Conservation (phyloP, 2,113 vertebrate species). For the Holacanthus passer region DNA sequence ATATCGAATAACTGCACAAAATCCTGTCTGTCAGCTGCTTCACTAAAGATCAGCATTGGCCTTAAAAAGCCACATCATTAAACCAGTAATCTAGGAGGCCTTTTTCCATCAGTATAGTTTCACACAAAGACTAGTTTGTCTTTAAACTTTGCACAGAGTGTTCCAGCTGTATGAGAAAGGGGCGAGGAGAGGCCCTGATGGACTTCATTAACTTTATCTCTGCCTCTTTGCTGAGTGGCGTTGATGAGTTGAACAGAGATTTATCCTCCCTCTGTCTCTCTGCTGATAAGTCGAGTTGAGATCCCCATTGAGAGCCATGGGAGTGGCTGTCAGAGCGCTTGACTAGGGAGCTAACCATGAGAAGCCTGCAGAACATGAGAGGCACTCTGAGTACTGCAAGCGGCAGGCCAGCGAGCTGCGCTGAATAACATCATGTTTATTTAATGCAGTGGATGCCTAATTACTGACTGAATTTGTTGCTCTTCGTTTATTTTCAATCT, state of each 20-base stretch:
- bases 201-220: constrained; percentile 70
- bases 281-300: constrained; percentile 67
- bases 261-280: constrained; percentile 47
- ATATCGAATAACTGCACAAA: background rate
- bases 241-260: constrained; percentile 63
- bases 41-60: background rate
- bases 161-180: constrained; percentile 28
- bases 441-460: constrained; percentile 81
- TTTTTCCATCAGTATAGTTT: constrained; percentile 5
- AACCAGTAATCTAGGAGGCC: constrained; percentile 4
- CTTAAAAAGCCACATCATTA: background rate
- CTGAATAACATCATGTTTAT: constrained; percentile 81
- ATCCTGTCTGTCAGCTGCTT: background rate
- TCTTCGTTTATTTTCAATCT: constrained; percentile 58
- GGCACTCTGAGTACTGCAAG: constrained; percentile 24
- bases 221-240: constrained; percentile 50
- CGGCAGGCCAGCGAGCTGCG: constrained; percentile 30
- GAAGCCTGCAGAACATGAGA: constrained; percentile 62
- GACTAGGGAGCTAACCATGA: constrained; percentile 48
- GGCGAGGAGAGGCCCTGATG: constrained; percentile 55
- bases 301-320: constrained; percentile 66
- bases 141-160: constrained; percentile 27
- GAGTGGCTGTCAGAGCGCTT: constrained; percentile 70
- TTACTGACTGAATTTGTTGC: constrained; percentile 77
- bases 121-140: constrained; percentile 22